phyloP scores from a whole-genome alignment of 2,888 invertebrate genomes.

The Sesamia inferens region DNA sequence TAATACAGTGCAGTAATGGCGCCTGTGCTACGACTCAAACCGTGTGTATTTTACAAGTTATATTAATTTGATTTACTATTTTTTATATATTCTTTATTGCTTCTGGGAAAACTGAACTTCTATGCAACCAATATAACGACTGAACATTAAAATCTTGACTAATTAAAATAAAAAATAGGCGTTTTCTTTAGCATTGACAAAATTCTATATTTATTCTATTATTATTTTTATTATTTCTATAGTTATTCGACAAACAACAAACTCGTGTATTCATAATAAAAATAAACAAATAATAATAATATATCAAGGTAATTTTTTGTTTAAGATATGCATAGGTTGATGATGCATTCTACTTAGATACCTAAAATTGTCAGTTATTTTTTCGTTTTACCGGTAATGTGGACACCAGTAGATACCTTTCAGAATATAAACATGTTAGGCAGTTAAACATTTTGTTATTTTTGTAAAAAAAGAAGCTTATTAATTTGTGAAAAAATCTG shows the following conservation, averaged over 20 bases:
- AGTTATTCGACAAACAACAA: too few species aligned
- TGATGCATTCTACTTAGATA: background rate
- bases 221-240: too few species aligned
- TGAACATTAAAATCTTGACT: background rate
- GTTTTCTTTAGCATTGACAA: background rate
- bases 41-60: slow-evolving; percentile 14
- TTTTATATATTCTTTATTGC: background rate
- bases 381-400: background rate
- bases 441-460: background rate
- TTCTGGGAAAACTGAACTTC: background rate
- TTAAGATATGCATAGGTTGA: background rate
- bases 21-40: slow-evolving; percentile 2
- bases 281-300: background rate
- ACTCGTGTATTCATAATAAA: background rate
- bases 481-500: background rate
- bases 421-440: background rate
- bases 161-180: background rate
- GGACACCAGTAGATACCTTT: slow-evolving; percentile 5
- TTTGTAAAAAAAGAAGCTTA: background rate
- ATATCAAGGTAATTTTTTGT: background rate
- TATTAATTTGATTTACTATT: background rate
- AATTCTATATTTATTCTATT: too few species aligned
- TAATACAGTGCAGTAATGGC: slow-evolving; percentile 18
- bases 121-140: background rate
- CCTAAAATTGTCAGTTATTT: background rate